phyloP scores from a whole-genome alignment of 2,113 vertebrate species.

The Megaleporinus macrocephalus region DNA sequence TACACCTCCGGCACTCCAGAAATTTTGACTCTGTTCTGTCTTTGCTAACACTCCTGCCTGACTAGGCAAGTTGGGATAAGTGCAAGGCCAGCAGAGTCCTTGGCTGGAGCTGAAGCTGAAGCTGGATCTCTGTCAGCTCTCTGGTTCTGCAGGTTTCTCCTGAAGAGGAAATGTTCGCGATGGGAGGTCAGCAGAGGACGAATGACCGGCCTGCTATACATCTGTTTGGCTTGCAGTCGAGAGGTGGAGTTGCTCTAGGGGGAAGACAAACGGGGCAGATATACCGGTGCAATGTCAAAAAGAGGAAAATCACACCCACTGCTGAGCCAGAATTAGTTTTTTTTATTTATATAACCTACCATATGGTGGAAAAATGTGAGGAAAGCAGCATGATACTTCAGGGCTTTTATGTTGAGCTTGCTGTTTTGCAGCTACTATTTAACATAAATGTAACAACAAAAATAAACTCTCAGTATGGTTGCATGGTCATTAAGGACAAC shows the following conservation, averaged over 20 bases:
- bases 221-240: conserved; percentile 56
- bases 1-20: not conserved
- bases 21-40: not conserved
- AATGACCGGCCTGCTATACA: conserved; percentile 58
- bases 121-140: conserved; percentile 46
- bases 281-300: conserved; percentile 40
- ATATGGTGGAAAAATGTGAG: conserved; percentile 15
- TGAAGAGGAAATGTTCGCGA: conserved; percentile 28
- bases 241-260: conserved; percentile 54
- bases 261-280: conserved; percentile 41
- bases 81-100: conserved; percentile 69
- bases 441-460: not conserved
- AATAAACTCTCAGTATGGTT: not conserved
- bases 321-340: conserved; percentile 1
- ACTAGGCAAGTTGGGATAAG: conserved; percentile 38
- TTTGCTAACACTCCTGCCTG: conserved; percentile 29
- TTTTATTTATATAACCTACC: conserved; percentile 3
- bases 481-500: not conserved
- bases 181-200: conserved; percentile 47
- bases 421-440: not conserved
- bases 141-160: conserved; percentile 38
- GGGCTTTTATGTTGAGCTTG: conserved; percentile 12
- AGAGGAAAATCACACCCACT: conserved; percentile 23
- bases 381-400: conserved; percentile 7
- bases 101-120: conserved; percentile 36